Evolutionary conservation across 2,888 invertebrate species (phyloP).

Genomic region (Luperina nickerlii): DNA sequence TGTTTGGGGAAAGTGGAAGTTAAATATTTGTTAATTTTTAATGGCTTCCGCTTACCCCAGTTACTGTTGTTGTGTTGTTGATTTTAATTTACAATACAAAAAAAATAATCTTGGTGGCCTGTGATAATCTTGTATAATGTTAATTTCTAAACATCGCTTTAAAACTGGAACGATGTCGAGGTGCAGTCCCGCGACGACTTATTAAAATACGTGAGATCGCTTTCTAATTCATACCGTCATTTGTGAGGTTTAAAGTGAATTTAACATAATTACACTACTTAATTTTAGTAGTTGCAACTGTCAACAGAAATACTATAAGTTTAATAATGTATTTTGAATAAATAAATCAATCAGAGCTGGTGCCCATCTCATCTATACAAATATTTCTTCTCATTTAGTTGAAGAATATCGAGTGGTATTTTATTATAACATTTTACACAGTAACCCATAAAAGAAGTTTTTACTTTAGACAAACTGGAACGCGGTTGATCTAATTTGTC

Average conservation of each 20-base stretch:
- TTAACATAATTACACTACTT: neutral
- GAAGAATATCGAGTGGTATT: no score
- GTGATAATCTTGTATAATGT: no score
- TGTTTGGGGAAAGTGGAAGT: slow-evolving; percentile 27
- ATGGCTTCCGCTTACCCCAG: slow-evolving; percentile 10
- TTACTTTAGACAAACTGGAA: no score
- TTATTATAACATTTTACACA: no score
- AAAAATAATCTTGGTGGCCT: neutral
- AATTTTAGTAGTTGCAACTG: neutral
- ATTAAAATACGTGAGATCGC: neutral
- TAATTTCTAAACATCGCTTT: neutral
- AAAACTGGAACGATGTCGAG: neutral
- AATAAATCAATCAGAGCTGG: neutral
- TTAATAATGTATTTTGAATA: neutral
- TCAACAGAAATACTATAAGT: neutral
- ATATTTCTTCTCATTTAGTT: no score
- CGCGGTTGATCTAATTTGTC: no score
- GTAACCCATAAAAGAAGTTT: no score
- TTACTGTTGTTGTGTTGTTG: neutral
- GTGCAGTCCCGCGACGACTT: neutral
- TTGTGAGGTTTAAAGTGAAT: neutral
- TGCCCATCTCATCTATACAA: no score
- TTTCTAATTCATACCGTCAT: neutral
- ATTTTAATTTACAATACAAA: neutral
- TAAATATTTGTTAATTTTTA: slow-evolving; percentile 5